A percentile compares a stretch with the other conserved stretches of the same genome.
phyloP scores from a whole-genome alignment of 1,140 invertebrate species.

The Calliphora vicina region DNA sequence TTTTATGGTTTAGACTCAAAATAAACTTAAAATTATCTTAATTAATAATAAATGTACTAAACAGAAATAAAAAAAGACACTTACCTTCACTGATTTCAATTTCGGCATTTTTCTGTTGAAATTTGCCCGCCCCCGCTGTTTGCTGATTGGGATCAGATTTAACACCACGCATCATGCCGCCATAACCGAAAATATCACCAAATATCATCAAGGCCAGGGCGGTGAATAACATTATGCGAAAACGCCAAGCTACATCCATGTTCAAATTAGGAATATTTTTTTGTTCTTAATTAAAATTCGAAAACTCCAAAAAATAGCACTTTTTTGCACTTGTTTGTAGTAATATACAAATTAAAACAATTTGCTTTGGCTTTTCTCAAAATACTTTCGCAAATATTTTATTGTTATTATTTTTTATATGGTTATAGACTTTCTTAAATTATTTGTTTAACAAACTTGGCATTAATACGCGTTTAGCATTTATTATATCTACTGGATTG shows the following conservation, averaged over 20 bases:
- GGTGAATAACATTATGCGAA: constrained; percentile 57
- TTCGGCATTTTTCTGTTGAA: constrained; percentile 59
- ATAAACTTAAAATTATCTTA: not conserved
- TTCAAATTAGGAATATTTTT: constrained; percentile 2
- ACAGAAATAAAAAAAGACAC: constrained; percentile 36
- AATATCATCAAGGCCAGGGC: constrained; percentile 56
- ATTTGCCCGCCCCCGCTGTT: constrained; percentile 52
- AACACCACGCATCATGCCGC: constrained; percentile 52
- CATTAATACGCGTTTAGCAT: constrained; percentile 6
- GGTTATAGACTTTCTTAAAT: not conserved
- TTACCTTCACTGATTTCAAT: constrained; percentile 61
- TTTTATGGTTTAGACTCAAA: too few relatives aligned
- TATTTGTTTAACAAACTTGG: not conserved
- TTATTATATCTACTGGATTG: not conserved
- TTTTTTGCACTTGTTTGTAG: not conserved
- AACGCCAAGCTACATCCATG: constrained; percentile 60
- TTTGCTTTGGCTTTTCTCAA: not conserved
- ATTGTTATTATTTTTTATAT: not conserved
- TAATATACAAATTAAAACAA: constrained; percentile 3
- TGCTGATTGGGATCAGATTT: constrained; percentile 52
- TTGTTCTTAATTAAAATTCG: not conserved
- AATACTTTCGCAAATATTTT: constrained; percentile 13
- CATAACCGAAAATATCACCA: constrained; percentile 58
- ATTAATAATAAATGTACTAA: not conserved
- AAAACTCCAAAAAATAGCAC: not conserved